Percentiles rank a stretch among this genome's conserved stretches.
These are phyloP conservation scores for Stenurella melanura DNA, from an alignment of 2,888 invertebrate species.

Conservation along the genomic window DNA sequence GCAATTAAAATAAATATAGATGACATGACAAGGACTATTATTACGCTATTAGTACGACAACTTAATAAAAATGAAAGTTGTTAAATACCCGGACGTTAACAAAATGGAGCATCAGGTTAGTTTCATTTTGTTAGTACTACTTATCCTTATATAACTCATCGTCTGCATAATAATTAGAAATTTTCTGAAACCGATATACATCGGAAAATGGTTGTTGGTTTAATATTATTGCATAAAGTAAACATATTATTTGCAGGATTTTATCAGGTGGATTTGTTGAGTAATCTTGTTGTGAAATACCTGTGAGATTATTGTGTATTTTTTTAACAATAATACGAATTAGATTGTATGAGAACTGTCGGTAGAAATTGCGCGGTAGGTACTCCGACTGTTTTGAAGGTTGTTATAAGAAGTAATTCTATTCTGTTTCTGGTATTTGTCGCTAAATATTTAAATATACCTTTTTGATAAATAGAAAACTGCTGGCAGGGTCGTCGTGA, in stretches of 20 bases:
- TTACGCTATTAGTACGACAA: conserved; percentile 36
- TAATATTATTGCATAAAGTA: conserved; percentile 29
- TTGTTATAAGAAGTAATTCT: no score
- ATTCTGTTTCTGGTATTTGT: no score
- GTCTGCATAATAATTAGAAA: conserved; percentile 23
- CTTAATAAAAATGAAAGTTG: conserved; percentile 52
- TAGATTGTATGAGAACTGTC: conserved; percentile 22
- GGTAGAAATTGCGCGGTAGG: neutral
- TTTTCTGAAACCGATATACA: conserved; percentile 17
- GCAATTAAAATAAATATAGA: neutral
- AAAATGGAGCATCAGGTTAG: conserved; percentile 32
- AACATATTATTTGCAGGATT: conserved; percentile 12
- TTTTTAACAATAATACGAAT: conserved; percentile 1
- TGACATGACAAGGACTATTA: neutral
- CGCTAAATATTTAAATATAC: no score
- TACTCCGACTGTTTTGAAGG: neutral
- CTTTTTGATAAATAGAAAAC: no score
- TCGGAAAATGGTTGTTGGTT: conserved; percentile 22
- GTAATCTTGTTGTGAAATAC: conserved; percentile 25
- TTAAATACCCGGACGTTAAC: conserved; percentile 43
- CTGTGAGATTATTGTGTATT: conserved; percentile 21
- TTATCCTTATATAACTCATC: conserved; percentile 27
- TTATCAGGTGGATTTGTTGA: conserved; percentile 8
- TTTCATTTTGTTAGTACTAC: conserved; percentile 22
- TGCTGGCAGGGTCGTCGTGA: no score